Evolutionary conservation across 2,113 vertebrate genomes (phyloP), one percentile per base, ranked within the genome.

Genomic region (Brachypteracias leptosomus): DNA sequence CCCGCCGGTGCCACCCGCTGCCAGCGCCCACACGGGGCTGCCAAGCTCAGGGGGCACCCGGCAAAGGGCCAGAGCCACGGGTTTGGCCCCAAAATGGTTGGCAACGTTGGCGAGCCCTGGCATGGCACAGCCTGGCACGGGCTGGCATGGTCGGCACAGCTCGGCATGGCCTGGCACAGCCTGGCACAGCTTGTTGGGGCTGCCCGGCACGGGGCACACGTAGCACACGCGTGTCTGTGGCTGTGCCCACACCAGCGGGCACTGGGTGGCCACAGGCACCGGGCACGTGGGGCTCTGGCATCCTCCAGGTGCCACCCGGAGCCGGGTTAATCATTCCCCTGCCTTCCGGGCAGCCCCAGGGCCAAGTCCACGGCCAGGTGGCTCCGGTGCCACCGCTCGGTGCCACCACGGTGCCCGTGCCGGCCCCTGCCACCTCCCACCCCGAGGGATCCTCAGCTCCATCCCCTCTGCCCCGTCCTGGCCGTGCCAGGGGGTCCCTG

Each of bases 291-390:
- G 46, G 46, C 10, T 7, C 31, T 2, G 6, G 44, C 15, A 2
- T 13, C 25, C 5, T 68, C 17, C 0, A 21, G 77, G 1, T 13
- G 36, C 28, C 1, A 5, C 1, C 3, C 0, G 1, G 55, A 9
- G 16, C 28, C 10, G 0, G 46, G 89, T 96, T 93, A 89, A 93
- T 91, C 35, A 46, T 94, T 76, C 4, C 19, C 84, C 38, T 1
- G 7, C 28, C 36, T 52, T 72, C 66, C 70, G 25, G 29, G 63
- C 67, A 44, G 31, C 75, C 6, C 26, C 0, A 55, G 94, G 71
- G 28, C 84, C 95, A 95, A 96, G 95, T 94, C 90, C 92, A 8
- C 0, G 59, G 40, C 35, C 14, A 1, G 51, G 59, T 26, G 35
- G 89, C 14, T 2, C 11, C 4, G 25, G 19, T 72, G 79, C 6